Evolutionary conservation across 2,113 vertebrate species (phyloP).

Genomic region (Cynocephalus volans): DNA sequence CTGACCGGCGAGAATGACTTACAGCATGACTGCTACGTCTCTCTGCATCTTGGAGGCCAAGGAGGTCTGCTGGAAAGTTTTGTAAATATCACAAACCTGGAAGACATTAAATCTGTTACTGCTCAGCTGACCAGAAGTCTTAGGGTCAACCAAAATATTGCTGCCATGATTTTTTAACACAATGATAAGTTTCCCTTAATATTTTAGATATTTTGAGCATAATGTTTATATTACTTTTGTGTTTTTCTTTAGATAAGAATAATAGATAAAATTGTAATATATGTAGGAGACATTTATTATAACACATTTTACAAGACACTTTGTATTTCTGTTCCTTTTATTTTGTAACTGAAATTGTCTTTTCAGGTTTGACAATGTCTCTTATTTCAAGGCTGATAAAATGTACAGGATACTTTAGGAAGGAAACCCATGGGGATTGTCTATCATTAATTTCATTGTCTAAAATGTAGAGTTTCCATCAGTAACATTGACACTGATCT

Average conservation of each 20-base stretch:
- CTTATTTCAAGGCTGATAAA: slow-evolving; percentile 30
- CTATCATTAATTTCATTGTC: slow-evolving; percentile 3
- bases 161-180: slow-evolving; percentile 5
- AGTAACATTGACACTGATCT: not conserved
- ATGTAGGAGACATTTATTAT: not conserved
- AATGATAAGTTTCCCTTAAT: not conserved
- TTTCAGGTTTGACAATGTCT: not conserved
- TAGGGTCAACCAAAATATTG: slow-evolving; percentile 28
- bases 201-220: not conserved
- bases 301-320: not conserved
- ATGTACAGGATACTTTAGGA: not conserved
- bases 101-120: not conserved
- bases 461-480: not conserved
- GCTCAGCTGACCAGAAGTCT: not conserved
- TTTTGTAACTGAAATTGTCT: not conserved
- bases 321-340: slow-evolving; percentile 29
- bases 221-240: slow-evolving; percentile 48
- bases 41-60: not conserved
- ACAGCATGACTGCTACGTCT: not conserved
- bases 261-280: slow-evolving; percentile 14
- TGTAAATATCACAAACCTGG: slow-evolving; percentile 34
- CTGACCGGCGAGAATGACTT: slow-evolving; percentile 60
- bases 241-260: slow-evolving; percentile 19
- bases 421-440: slow-evolving; percentile 16
- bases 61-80: not conserved